Evolutionary conservation across 1,140 invertebrate genomes (phyloP).

Genomic region (Adoxophyes honmai): DNA sequence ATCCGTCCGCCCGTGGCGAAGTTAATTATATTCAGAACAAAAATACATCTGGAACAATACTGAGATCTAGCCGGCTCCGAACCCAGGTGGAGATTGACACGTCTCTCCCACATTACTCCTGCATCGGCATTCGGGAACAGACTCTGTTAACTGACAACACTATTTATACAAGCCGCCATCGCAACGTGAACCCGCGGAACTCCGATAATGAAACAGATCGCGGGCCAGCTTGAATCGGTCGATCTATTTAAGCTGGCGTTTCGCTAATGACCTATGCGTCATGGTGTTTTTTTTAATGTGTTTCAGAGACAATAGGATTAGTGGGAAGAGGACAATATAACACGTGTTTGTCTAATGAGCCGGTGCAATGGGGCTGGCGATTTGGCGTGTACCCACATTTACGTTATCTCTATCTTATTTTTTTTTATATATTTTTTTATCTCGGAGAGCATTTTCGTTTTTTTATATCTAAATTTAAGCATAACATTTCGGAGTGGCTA

Average conservation of each 20-base stretch:
- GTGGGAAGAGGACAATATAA: conserved; percentile 19
- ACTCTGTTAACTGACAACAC: conserved; percentile 34
- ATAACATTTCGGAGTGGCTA: too few relatives aligned
- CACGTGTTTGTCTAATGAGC: conserved; percentile 27
- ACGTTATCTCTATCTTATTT: too few relatives aligned
- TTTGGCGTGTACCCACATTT: not conserved
- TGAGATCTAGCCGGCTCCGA: conserved; percentile 13
- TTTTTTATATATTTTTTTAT: too few relatives aligned
- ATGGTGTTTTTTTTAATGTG: conserved; percentile 29
- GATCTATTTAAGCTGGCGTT: conserved; percentile 24
- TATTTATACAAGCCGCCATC: conserved; percentile 35
- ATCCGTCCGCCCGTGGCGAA: conserved; percentile 12
- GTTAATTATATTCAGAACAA: conserved; percentile 12
- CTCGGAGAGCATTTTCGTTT: too few relatives aligned
- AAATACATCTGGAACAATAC: conserved; percentile 19
- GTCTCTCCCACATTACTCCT: conserved; percentile 31
- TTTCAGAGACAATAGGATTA: conserved; percentile 30
- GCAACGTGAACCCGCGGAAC: conserved; percentile 18
- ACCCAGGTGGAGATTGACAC: conserved; percentile 30
- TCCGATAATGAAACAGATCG: not conserved
- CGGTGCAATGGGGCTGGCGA: not conserved
- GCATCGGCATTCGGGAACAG: conserved; percentile 39
- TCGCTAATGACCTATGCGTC: conserved; percentile 43
- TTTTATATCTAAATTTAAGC: too few relatives aligned
- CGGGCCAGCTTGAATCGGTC: conserved; percentile 24